Conservation (phyloP, 2,113 vertebrate species). For the Gracilinanus agilis region DNA sequence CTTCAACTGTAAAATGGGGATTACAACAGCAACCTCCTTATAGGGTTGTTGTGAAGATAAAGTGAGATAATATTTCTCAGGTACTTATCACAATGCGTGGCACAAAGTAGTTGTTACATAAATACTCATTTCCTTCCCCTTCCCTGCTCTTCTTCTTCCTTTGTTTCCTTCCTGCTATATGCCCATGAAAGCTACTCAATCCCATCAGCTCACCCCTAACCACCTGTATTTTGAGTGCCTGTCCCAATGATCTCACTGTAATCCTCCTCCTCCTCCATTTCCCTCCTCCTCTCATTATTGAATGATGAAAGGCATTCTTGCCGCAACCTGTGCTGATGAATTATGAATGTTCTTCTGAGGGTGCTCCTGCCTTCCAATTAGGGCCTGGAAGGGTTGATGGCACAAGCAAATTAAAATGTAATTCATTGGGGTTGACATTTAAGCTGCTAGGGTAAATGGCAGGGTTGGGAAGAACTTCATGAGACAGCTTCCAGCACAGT, state of each 20-base stretch:
- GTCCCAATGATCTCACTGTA: neutral
- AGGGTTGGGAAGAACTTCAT: neutral
- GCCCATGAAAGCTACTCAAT: neutral
- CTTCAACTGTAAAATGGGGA: neutral
- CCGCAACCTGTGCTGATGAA: neutral
- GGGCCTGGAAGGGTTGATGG: neutral
- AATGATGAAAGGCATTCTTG: slow-evolving; percentile 8
- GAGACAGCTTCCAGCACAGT: neutral
- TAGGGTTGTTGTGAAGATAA: neutral
- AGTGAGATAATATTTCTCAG: neutral
- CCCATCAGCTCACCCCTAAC: neutral
- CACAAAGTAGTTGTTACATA: neutral
- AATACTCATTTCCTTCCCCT: neutral
- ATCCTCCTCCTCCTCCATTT: neutral
- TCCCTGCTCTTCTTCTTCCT: neutral
- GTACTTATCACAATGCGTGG: neutral
- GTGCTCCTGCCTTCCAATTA: neutral
- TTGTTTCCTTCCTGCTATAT: neutral
- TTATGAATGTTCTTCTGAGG: neutral
- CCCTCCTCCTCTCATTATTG: neutral
- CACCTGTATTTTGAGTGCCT: neutral
- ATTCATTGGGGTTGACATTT: neutral
- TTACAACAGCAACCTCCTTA: neutral
- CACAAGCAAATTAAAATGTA: slow-evolving; percentile 6
- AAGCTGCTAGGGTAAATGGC: neutral